A percentile compares a stretch with the other conserved stretches of the same genome.
Evolutionary conservation across 2,888 invertebrate species (phyloP).

Genomic region (Diaphora mendica): DNA sequence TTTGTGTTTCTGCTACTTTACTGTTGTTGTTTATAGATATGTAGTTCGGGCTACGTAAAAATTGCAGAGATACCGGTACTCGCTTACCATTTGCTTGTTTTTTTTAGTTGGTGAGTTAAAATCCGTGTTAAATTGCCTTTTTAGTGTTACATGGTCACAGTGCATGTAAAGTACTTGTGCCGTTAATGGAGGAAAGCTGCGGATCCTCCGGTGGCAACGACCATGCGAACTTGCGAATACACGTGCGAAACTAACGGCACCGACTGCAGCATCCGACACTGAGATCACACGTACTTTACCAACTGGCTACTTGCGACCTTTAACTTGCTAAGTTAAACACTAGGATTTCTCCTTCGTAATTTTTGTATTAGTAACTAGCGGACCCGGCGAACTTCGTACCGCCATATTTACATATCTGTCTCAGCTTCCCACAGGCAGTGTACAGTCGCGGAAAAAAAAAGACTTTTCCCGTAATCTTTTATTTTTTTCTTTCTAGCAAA

Average conservation of each 20-base stretch:
- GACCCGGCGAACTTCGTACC: no score
- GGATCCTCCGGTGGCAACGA: conserved; percentile 9
- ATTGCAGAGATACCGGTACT: not conserved
- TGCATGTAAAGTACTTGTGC: conserved; percentile 19
- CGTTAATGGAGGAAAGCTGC: conserved; percentile 29
- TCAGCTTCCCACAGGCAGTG: no score
- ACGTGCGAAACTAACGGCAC: conserved; percentile 27
- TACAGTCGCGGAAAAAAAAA: no score
- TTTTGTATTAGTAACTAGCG: not conserved
- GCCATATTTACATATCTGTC: no score
- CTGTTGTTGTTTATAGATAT: not conserved
- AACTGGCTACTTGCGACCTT: not conserved
- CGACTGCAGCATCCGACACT: conserved; percentile 8
- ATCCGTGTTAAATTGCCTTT: conserved; percentile 14
- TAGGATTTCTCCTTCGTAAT: not conserved
- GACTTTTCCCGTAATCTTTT: no score
- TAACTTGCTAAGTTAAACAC: not conserved
- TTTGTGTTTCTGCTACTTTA: not conserved
- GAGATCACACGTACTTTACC: conserved; percentile 8
- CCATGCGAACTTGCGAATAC: conserved; percentile 16
- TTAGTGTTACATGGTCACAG: conserved; percentile 18
- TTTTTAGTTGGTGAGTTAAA: not conserved
- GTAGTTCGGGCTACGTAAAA: not conserved
- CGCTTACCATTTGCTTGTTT: not conserved
- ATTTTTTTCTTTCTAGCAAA: no score